Evolutionary conservation across 2,113 vertebrate species (phyloP), one percentile per base, ranked within the genome.

Genomic region (Triplophysa tibetana): DNA sequence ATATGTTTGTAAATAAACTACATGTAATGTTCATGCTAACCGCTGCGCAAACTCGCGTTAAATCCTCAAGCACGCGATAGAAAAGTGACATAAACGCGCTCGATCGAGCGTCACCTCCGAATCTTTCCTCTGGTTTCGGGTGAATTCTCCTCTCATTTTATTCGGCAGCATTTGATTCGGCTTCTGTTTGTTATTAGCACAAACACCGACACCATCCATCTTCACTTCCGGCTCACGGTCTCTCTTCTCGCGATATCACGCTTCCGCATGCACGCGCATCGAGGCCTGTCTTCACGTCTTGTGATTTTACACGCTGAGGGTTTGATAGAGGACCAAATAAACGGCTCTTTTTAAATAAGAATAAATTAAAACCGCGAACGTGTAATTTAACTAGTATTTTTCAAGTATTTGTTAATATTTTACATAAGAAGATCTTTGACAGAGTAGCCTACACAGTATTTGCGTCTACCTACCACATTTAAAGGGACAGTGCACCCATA

Each of bases 81-180:
- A 14, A 17, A 5, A 12, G 43, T 0, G 9, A 3, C 0, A 3
- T 33, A 14, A 6, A 26, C 8, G 48, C 3, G 19, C 26, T 3
- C 29, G 6, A 43, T 9, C 17, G 52, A 43, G 2, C 16, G 93
- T 85, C 86, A 97, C 97, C 95, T 98, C 97, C 5, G 96, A 98
- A 70, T 98, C 96, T 91, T 98, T 97, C 60, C 97, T 93, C 83
- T 95, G 93, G 79, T 94, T 96, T 43, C 97, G 94, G 70, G 92
- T 92, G 74, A 96, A 94, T 80, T 98, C 97, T 0, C 93, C 92
- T 78, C 95, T 94, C 43, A 91, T 87, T 86, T 93, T 94, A 70
- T 90, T 92, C 0, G 92, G 89, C 58, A 92, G 17, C 91, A 93
- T 77, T 54, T 64, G 62, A 16, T 54, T 92, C 8, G 88, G 84